These are phyloP conservation scores for Phataginus tetradactyla DNA, from an alignment of 2,797 vertebrate genomes.

Conservation along the genomic window DNA sequence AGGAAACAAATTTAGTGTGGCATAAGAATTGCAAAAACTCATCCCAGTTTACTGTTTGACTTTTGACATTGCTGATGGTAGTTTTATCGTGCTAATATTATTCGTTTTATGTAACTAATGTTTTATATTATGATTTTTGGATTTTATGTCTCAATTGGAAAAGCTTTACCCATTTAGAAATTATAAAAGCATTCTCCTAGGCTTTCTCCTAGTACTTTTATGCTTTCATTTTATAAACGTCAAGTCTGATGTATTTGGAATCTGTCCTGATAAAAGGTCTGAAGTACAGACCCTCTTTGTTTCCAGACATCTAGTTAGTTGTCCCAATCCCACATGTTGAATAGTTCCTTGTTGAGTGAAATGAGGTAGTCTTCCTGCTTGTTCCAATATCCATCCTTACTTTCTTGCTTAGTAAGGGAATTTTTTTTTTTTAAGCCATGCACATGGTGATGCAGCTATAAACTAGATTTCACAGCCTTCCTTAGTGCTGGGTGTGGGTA, in stretches of 20 bases:
- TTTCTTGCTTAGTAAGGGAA: too few species aligned
- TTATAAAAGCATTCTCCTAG: slow-evolving; percentile 17
- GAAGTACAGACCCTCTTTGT: not conserved
- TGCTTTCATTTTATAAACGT: slow-evolving; percentile 5
- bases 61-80: not conserved
- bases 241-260: not conserved
- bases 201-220: not conserved
- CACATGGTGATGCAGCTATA: too few species aligned
- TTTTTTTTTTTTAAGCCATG: too few species aligned
- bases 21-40: not conserved
- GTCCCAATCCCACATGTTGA: not conserved
- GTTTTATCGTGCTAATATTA: not conserved
- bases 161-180: not conserved
- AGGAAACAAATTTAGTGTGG: not conserved
- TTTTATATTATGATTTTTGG: slow-evolving; percentile 18
- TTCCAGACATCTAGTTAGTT: not conserved
- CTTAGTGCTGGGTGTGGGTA: too few species aligned
- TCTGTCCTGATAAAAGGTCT: slow-evolving; percentile 15
- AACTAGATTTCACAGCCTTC: too few species aligned
- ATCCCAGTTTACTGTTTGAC: not conserved
- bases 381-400: too few species aligned
- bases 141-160: slow-evolving; percentile 39
- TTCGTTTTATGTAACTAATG: not conserved
- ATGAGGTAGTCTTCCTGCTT: too few species aligned
- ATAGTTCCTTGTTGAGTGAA: not conserved